phyloP scores from a whole-genome alignment of 2,113 vertebrate genomes.

The Engraulis encrasicolus region DNA sequence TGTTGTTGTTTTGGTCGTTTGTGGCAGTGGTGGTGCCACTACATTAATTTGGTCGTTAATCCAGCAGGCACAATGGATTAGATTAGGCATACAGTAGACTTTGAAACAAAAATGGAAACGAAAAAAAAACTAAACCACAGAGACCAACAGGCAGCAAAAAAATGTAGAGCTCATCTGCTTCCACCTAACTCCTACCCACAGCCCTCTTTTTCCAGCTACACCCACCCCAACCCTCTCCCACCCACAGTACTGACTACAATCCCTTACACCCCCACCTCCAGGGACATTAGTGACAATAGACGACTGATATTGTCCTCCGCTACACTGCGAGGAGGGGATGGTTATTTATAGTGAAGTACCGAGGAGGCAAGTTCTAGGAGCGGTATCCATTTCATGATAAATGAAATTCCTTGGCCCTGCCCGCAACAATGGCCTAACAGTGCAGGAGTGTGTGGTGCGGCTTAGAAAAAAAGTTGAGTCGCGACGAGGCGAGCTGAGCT shows the following conservation, averaged over 20 bases:
- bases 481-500: conserved; percentile 20
- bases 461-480: conserved; percentile 42
- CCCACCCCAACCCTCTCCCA: not conserved
- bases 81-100: not conserved
- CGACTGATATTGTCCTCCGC: conserved; percentile 35
- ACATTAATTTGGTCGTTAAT: conserved; percentile 1
- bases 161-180: conserved; percentile 14
- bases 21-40: not conserved
- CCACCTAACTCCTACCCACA: not conserved
- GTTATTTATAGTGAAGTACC: conserved; percentile 57
- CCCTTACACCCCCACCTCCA: not conserved
- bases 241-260: too few relatives aligned
- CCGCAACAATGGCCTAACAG: conserved; percentile 52
- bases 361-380: conserved; percentile 61
- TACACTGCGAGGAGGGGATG: conserved; percentile 19
- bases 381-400: conserved; percentile 67
- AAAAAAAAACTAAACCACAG: not conserved
- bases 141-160: not conserved
- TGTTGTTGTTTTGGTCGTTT: too few relatives aligned
- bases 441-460: conserved; percentile 42
- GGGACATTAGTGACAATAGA: not conserved
- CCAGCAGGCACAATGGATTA: conserved; percentile 3
- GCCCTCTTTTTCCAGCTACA: not conserved
- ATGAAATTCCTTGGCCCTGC: conserved; percentile 65
- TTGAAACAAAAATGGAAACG: not conserved